phyloP scores from a whole-genome alignment of 2,113 vertebrate species.

The Podarcis cretensis region DNA sequence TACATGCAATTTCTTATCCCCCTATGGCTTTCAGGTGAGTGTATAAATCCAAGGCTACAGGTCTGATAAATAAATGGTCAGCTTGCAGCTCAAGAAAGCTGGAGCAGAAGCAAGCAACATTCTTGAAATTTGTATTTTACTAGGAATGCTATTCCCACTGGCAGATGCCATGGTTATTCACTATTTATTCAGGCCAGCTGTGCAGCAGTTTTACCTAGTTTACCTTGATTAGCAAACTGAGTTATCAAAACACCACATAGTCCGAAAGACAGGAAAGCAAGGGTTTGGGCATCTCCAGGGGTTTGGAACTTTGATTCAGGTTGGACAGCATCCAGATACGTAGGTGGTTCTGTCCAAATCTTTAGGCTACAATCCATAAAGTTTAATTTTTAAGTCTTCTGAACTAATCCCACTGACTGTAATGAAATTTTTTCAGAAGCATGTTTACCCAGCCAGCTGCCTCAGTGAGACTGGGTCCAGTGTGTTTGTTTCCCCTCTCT shows the following conservation, averaged over 20 bases:
- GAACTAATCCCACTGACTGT: not conserved
- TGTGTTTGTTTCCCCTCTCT: not conserved
- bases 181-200: slow-evolving; percentile 77
- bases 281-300: not conserved
- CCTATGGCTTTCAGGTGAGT: not conserved
- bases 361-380: slow-evolving; percentile 29
- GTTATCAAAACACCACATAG: slow-evolving; percentile 54
- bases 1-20: not conserved
- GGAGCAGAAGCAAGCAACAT: slow-evolving; percentile 54
- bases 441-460: not conserved
- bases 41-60: not conserved
- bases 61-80: slow-evolving; percentile 34
- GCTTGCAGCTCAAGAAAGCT: slow-evolving; percentile 46
- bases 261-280: slow-evolving; percentile 29
- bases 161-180: slow-evolving; percentile 72
- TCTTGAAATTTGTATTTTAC: slow-evolving; percentile 62
- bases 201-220: slow-evolving; percentile 61
- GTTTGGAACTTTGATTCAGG: slow-evolving; percentile 20
- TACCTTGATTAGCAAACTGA: slow-evolving; percentile 67
- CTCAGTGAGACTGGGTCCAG: not conserved
- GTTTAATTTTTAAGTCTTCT: not conserved
- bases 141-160: slow-evolving; percentile 62
- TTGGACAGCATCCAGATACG: slow-evolving; percentile 28
- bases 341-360: slow-evolving; percentile 35
- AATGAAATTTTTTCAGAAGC: not conserved